Conservation (phyloP, 2,888 invertebrate genomes). For the Cephus rjabovi region DNA sequence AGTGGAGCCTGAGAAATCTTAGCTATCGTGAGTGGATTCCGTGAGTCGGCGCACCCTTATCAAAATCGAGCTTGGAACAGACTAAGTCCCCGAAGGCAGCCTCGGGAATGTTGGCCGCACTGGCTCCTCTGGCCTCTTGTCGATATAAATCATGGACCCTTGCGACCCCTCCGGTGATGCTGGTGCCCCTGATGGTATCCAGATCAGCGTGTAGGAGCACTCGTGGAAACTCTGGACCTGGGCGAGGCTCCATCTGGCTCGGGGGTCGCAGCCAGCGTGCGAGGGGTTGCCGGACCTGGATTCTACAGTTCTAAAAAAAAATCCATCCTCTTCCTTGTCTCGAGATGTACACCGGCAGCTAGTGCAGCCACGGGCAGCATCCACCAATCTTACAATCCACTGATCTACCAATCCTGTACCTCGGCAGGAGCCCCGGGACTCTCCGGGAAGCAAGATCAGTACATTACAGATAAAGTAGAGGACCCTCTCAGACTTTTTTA, state of each 20-base stretch:
- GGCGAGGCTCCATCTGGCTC: neutral
- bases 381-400: conserved; percentile 32
- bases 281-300: neutral
- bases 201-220: neutral
- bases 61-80: neutral
- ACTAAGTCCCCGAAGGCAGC: conserved; percentile 1
- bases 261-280: neutral
- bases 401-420: neutral
- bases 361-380: conserved; percentile 23
- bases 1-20: neutral
- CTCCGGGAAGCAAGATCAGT: conserved; percentile 61
- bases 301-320: neutral
- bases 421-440: conserved; percentile 4
- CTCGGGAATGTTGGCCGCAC: neutral
- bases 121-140: conserved; percentile 15
- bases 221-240: neutral
- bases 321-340: neutral
- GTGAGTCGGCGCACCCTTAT: conserved; percentile 4
- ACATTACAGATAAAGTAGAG: conserved; percentile 66
- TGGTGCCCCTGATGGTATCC: neutral
- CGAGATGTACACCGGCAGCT: neutral
- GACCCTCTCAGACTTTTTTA: conserved; percentile 64
- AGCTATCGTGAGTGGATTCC: neutral
- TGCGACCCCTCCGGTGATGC: conserved; percentile 33
- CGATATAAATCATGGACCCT: conserved; percentile 60